Base-by-base conservation (phyloP, 2,888 invertebrate genomes). In the Drosophila testacea region DNA sequence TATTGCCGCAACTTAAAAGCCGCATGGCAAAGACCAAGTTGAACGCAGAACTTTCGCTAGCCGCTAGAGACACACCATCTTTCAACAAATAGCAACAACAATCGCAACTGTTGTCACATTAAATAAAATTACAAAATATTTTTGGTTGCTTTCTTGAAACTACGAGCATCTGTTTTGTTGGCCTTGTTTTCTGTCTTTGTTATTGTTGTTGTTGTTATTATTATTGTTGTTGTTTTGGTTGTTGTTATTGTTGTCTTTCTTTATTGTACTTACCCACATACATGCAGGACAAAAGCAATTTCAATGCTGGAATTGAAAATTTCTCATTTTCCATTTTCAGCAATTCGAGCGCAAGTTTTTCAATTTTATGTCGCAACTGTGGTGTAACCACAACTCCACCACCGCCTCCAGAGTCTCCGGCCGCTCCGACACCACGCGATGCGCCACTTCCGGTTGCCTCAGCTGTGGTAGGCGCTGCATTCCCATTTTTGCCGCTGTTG, bases 251-350 rank as follows among this genome's bases (percentile, higher is more conserved):
- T 50, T 50, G 2, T 51, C 6, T 50, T 64, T 38, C 41, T 59
- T n/a, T 47, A 39, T 34, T 32, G 68, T 81, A 92, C 93, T 93
- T 91, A 94, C 94, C 94, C 83, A 95, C 95, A 92, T 97, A 97
- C 94, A 97, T 96, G 90, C 96, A 96, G 47, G 96, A 95, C 73
- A 96, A 93, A 80, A 97, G 94, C 62, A 97, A 93, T 90, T 96
- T 96, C 74, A 96, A 92, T 11, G 96, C 95, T 71, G 96, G 95
- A 78, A 96, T 93, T 54, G 96, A 95, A 83, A 94, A 93, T 83
- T 94, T 93, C 51, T 96, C 95, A 92, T 95, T 95, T 54, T 95
- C 94, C 86, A 95, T 94, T 89, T 95, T 95, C 88, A 96, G 92
- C 81, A 94, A 94, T 70, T 96, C 95, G 74, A 95, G 93, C 42